Evolutionary conservation across 2,888 invertebrate genomes (phyloP), one percentile per base, ranked within the genome.

Genomic region (Zootermopsis nevadensis): DNA sequence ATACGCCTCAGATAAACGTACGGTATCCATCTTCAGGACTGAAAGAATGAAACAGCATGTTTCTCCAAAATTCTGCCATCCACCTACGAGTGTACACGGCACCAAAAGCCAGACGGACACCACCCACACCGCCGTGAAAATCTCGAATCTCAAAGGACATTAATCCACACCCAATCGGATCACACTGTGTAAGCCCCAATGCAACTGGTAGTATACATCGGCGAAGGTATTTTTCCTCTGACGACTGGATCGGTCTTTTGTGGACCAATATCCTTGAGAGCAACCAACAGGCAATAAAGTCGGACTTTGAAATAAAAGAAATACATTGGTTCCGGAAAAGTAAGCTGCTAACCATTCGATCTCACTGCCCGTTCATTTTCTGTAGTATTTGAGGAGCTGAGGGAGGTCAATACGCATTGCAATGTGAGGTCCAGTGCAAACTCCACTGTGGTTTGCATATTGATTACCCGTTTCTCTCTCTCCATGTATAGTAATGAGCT

Each of bases 261-360:
- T 15, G 24, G 12, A 27, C 22, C 12, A 66, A 66, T 66, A 66
- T 7, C 66, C 66, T 22, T 24, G 24, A 27, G 24, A 66, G 66
- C 66, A 24, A 10, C 66, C 66, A 27, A 66, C n/a, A 24, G 66
- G 66, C 27, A 66, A 66, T 66, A 66, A 66, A 66, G 66, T 27
- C 66, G 12, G 66, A 24, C 48, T 48, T 8, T 15, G 66, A 66
- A 66, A 66, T 66, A 66, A 66, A 66, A 24, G 66, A 66, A 66
- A n/a, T 24, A 27, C 22, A 66, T 15, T 22, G 22, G n/a, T 7
- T 24, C 22, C 66, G 22, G 66, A n/a, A 35, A 35, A 76, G 76
- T 76, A 76, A 76, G 38, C 38, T 76, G 76, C 27, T 42, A 38
- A 42, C 76, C 38, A 76, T 76, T n/a, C 76, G 76, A 76, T 76